phyloP scores from a whole-genome alignment of 2,888 invertebrate genomes.

The Lutraria lutraria region DNA sequence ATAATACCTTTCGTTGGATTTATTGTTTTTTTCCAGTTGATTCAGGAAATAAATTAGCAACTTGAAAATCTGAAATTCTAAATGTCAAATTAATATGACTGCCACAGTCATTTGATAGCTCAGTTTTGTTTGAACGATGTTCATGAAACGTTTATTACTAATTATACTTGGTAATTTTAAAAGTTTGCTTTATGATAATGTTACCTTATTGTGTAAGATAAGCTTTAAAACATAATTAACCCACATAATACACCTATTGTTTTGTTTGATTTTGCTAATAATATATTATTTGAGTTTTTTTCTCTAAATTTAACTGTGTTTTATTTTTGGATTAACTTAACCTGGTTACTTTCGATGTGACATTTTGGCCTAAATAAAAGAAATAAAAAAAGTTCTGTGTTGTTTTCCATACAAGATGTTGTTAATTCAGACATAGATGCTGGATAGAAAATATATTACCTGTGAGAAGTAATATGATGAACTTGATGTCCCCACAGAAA shows the following conservation, averaged over 20 bases:
- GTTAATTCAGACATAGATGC: neutral
- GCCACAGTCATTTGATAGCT: neutral
- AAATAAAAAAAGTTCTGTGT: neutral
- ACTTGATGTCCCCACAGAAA: too few relatives aligned
- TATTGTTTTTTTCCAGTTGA: neutral
- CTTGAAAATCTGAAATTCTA: neutral
- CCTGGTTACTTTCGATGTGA: constrained; percentile 5
- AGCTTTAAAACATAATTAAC: neutral
- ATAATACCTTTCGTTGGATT: constrained; percentile 1
- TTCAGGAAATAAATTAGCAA: constrained; percentile 2
- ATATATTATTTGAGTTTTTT: neutral
- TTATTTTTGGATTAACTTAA: neutral
- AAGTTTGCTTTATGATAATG: neutral
- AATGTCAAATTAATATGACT: neutral
- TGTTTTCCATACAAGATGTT: neutral
- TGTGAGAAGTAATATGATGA: too few relatives aligned
- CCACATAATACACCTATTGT: neutral
- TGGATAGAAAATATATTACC: too few relatives aligned
- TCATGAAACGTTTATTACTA: neutral
- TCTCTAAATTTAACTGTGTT: neutral
- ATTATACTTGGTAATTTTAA: constrained; percentile 1
- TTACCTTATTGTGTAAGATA: neutral
- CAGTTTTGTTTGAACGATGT: neutral
- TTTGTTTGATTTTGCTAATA: neutral
- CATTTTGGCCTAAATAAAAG: constrained; percentile 6